Conservation (phyloP, 30 jellyfish, hydroid and myxozoan genomes). For the Turritopsis rubra region DNA sequence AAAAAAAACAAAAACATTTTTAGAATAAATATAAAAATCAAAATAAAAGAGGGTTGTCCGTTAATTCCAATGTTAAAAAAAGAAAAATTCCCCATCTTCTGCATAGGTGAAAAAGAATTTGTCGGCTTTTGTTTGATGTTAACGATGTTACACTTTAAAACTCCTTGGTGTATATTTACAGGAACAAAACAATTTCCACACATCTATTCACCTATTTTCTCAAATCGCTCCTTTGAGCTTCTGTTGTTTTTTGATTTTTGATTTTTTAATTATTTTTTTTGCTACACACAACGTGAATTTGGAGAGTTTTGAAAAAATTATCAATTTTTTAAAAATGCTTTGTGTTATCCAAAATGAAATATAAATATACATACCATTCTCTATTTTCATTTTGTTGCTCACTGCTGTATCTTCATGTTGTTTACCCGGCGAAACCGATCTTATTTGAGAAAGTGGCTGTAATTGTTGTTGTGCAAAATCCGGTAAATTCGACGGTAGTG, state of each 20-base stretch:
- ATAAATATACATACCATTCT: background rate
- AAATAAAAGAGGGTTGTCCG: background rate
- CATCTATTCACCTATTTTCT: background rate
- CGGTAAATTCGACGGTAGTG: background rate
- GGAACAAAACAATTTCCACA: background rate
- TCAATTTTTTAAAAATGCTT: no score
- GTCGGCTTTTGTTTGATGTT: background rate
- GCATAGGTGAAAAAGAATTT: background rate
- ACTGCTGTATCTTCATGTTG: background rate
- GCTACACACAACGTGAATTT: no score
- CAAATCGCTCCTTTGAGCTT: background rate
- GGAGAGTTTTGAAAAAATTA: no score
- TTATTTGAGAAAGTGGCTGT: background rate
- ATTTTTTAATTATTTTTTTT: no score
- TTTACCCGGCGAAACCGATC: conserved; percentile 2
- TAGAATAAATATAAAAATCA: background rate
- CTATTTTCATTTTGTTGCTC: background rate
- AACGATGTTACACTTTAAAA: background rate
- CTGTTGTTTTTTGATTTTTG: no score
- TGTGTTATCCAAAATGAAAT: no score
- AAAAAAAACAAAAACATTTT: no score
- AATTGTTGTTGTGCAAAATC: background rate
- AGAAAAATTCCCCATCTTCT: background rate
- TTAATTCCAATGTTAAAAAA: background rate
- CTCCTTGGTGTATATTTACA: background rate